Base-by-base conservation (phyloP, 2,888 invertebrate genomes). In the Nematopogon swammerdamellus region DNA sequence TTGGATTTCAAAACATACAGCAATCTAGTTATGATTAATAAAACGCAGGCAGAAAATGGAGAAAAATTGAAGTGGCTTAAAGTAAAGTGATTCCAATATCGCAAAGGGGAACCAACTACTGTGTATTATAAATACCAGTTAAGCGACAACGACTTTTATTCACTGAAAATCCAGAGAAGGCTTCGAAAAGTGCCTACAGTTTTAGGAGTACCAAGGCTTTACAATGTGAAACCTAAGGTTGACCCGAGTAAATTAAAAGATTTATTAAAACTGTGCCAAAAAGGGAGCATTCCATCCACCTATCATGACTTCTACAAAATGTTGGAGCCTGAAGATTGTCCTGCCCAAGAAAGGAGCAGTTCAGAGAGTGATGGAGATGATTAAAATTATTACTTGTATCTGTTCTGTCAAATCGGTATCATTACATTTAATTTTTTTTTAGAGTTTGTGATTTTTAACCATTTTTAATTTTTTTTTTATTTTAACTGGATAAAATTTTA, bases 21-120 rank as follows among this genome's bases (percentile, higher is more conserved):
- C 20, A 36, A 48, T 8, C 45, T 5, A 19, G 25, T 52, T 2
- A 53, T 55, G 44, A 53, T 19, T 16, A 53, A 52, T 45, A 45
- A 46, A 52, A 52, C 49, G 19, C 49, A 51, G 49, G 25, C 18
- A 18, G 51, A 52, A 29, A 43, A 49, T 20, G 48, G 50, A 14
- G 45, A 8, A 29, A 51, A 29, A 46, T 25, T 53, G 17, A 54
- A 49, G 20, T 52, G 50, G 52, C 45, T 54, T 5, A 51, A 52
- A 49, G 45, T 51, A 17, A 54, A 53, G 30, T 54, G 52, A 50
- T 44, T 51, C n/a, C 53, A 55, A 20, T 55, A 53, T 43, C 47
- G 53, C 42, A 54, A 54, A 43, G 49, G 36, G 45, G 43, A 51
- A 19, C 53, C 52, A 4, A 52, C 19, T 18, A 51, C 44, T 43